Conservation (phyloP, 2,888 invertebrate species). For the Cenopis cana region DNA sequence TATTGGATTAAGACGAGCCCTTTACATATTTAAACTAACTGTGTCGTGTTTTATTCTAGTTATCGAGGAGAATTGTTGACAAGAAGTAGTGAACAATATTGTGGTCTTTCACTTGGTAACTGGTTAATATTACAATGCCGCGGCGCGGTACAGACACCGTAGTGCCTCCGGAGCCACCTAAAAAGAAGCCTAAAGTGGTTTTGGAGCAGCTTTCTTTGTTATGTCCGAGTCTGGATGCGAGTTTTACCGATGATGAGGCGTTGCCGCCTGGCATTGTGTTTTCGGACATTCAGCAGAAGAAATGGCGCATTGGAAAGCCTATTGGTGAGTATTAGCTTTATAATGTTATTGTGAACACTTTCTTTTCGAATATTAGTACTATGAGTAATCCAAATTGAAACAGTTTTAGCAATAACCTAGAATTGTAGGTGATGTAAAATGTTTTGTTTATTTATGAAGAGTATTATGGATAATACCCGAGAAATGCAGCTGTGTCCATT, state of each 20-base stretch:
- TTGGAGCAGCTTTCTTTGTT: constrained; percentile 54
- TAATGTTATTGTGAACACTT: not conserved
- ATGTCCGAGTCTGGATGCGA: constrained; percentile 66
- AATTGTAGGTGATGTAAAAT: constrained; percentile 1
- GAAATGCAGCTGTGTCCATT: not conserved
- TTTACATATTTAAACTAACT: constrained; percentile 40
- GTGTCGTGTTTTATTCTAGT: constrained; percentile 45
- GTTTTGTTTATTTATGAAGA: not conserved
- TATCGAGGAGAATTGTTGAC: constrained; percentile 20
- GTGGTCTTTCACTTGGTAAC: constrained; percentile 42
- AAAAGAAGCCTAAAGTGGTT: constrained; percentile 67
- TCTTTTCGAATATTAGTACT: not conserved
- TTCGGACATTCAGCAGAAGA: constrained; percentile 91
- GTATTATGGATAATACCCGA: not conserved
- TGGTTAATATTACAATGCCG: constrained; percentile 64
- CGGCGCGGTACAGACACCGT: constrained; percentile 70
- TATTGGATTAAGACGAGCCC: constrained; percentile 60
- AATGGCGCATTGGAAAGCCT: constrained; percentile 94
- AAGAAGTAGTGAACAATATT: constrained; percentile 22
- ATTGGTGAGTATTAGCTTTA: constrained; percentile 86
- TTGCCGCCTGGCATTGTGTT: constrained; percentile 90
- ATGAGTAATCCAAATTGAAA: not conserved
- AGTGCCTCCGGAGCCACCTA: constrained; percentile 64
- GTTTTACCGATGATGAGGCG: constrained; percentile 79
- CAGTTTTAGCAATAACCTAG: constrained; percentile 1